A percentile compares a stretch with the other conserved stretches of the same genome.
Conservation (phyloP, 2,797 vertebrate species). For the Sylvia borin region DNA sequence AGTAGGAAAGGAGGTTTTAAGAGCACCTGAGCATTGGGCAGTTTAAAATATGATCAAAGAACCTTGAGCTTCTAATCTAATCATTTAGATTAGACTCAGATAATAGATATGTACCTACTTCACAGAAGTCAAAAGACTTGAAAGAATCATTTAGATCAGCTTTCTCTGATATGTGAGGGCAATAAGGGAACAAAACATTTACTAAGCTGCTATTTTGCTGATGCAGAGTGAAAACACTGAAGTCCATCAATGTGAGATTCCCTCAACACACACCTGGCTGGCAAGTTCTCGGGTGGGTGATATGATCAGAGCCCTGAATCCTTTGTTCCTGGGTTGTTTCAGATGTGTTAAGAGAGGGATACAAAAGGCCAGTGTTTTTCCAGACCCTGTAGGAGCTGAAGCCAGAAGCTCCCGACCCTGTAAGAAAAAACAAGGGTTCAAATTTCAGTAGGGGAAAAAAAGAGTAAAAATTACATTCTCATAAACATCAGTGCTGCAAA, state of each 20-base stretch:
- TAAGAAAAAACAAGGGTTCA: neutral
- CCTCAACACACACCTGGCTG: constrained; percentile 83
- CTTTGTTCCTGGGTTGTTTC: constrained; percentile 89
- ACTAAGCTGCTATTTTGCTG: neutral
- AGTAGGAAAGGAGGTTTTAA: neutral
- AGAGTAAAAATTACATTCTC: neutral
- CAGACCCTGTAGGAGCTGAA: constrained; percentile 95
- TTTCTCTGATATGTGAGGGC: neutral
- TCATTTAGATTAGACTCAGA: neutral
- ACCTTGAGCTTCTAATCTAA: neutral
- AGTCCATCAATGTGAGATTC: neutral
- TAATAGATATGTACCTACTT: neutral
- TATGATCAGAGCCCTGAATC: constrained; percentile 92
- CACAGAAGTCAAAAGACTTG: neutral
- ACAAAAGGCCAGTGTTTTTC: constrained; percentile 95
- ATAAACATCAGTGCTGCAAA: neutral
- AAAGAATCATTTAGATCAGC: neutral
- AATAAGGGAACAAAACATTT: neutral
- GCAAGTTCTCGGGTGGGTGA: constrained; percentile 95
- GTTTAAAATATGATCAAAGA: neutral
- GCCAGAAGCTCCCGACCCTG: constrained; percentile 91
- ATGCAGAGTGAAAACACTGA: neutral
- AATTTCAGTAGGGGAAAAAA: neutral
- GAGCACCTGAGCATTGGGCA: neutral
- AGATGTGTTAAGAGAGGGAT: constrained; percentile 89